These are phyloP conservation scores for Tetramorium simillimum DNA, from an alignment of 1,140 invertebrate species.

Conservation along the genomic window DNA sequence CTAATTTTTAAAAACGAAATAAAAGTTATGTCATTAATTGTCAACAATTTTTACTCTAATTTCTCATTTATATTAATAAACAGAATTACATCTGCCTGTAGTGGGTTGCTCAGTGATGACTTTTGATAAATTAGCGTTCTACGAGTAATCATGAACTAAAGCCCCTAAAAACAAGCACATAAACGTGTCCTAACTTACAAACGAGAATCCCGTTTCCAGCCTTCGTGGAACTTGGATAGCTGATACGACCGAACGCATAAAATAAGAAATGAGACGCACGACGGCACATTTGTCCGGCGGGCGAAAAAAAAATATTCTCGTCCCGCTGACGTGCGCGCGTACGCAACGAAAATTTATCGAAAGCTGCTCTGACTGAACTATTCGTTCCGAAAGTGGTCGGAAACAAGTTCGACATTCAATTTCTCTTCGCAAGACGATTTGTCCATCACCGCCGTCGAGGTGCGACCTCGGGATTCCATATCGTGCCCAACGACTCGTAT, in stretches of 20 bases:
- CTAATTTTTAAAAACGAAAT: not conserved
- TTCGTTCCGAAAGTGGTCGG: conserved; percentile 50
- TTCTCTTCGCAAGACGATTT: conserved; percentile 69
- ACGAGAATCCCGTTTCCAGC: not conserved
- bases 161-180: not conserved
- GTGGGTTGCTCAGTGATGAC: not conserved
- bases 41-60: not conserved
- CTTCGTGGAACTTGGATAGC: not conserved
- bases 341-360: conserved; percentile 46
- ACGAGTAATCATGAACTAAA: conserved; percentile 20
- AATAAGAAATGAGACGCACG: conserved; percentile 42
- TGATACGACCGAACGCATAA: conserved; percentile 28
- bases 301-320: conserved; percentile 43
- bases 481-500: conserved; percentile 71
- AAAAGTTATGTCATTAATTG: not conserved
- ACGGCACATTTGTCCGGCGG: conserved; percentile 44
- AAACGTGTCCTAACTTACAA: conserved; percentile 11
- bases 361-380: conserved; percentile 64
- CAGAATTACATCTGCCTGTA: not conserved
- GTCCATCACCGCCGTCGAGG: conserved; percentile 64
- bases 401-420: conserved; percentile 72
- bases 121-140: not conserved
- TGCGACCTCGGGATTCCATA: conserved; percentile 67
- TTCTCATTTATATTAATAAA: not conserved
- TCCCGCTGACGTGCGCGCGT: not conserved